Conservation (phyloP, 2,888 invertebrate genomes). For the Synergus laeviventris region DNA sequence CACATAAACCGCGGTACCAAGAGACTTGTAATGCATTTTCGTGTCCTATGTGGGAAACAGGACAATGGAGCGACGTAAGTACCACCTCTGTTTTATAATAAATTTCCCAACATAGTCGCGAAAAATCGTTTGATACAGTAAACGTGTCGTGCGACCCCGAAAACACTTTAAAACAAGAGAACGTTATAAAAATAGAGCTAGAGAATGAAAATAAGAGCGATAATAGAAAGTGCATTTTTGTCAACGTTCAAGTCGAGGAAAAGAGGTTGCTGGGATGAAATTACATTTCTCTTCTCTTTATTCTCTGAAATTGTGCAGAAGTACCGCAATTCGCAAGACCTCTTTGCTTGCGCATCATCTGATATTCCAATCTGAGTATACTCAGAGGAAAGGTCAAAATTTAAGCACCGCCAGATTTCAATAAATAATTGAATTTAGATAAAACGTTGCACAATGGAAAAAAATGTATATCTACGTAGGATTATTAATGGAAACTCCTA, state of each 20-base stretch:
- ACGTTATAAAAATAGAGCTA: neutral
- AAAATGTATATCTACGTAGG: too few species aligned
- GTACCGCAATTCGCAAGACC: slow-evolving; percentile 49
- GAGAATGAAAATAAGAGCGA: slow-evolving; percentile 42
- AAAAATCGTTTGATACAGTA: slow-evolving; percentile 17
- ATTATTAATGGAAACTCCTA: too few species aligned
- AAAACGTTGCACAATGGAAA: too few species aligned
- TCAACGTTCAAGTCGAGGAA: slow-evolving; percentile 53
- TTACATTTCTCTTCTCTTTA: slow-evolving; percentile 60
- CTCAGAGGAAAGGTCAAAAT: neutral
- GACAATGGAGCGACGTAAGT: slow-evolving; percentile 94
- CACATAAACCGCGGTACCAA: slow-evolving; percentile 85
- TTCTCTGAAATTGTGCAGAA: slow-evolving; percentile 55
- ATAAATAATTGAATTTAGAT: too few species aligned
- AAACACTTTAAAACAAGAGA: neutral
- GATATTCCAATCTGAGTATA: slow-evolving; percentile 8
- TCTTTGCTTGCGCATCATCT: slow-evolving; percentile 41
- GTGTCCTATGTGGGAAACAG: slow-evolving; percentile 92
- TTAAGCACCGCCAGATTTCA: slow-evolving; percentile 14
- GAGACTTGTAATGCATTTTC: slow-evolving; percentile 90
- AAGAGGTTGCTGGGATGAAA: slow-evolving; percentile 54
- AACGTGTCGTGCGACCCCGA: slow-evolving; percentile 2
- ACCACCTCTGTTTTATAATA: slow-evolving; percentile 36
- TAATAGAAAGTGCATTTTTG: slow-evolving; percentile 55
- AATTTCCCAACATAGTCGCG: neutral